Evolutionary conservation across 1,140 invertebrate species (phyloP).

Genomic region (Bombus superbus): DNA sequence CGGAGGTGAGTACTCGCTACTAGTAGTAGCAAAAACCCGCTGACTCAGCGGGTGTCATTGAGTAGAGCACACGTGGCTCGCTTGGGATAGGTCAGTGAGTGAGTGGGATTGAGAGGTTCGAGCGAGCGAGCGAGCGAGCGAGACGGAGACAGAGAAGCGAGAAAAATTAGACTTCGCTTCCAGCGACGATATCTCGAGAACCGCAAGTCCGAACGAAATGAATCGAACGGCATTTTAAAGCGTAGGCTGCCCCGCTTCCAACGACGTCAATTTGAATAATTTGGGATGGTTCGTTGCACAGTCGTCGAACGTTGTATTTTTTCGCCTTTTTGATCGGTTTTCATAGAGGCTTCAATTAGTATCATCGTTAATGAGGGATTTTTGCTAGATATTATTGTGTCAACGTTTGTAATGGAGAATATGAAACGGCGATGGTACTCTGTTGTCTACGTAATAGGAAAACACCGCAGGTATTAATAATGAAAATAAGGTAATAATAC

Average conservation of each 20-base stretch:
- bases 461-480: no score
- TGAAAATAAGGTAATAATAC: no score
- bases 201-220: background rate
- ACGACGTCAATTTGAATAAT: fast-evolving
- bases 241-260: background rate
- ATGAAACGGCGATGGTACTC: no score
- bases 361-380: background rate
- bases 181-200: background rate
- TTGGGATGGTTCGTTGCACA: fast-evolving
- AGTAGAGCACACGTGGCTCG: background rate
- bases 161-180: background rate
- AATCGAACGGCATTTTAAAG: background rate
- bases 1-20: background rate
- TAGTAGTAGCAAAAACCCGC: background rate
- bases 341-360: background rate
- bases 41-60: background rate
- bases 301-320: background rate
- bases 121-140: background rate
- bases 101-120: background rate
- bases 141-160: background rate
- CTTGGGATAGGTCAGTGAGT: background rate
- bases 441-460: no score
- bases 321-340: background rate
- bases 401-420: no score
- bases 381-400: no score